Base-by-base conservation (phyloP, 2,113 vertebrate genomes). In the Lynx canadensis region DNA sequence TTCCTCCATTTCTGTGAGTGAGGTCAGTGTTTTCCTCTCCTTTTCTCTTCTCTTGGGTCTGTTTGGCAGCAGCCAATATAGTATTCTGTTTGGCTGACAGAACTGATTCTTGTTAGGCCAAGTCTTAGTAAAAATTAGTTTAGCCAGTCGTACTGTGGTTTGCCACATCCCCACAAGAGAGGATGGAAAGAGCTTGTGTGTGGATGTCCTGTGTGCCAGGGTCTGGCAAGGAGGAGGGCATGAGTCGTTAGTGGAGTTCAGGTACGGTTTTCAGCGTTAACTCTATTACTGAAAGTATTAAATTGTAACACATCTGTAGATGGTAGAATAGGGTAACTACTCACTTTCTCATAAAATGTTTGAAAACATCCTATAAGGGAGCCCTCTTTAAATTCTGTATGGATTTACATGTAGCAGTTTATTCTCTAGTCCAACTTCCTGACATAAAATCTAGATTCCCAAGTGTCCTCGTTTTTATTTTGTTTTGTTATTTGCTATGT, bases 381-480 rank as follows among this genome's bases (percentile, higher is more conserved):
- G 96, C 88, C 94, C 97, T 97, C 94, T 93, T 98, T 97, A 97
- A 97, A 97, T 95, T 98, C 94, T 80, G 55, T 91, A n/a, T 95
- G 94, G 90, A 96, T 94, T 55, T 71, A 45, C 79, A 63, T 50
- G 97, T 97, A 93, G 78, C 73, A 96, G 68, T 95, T 98, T 92
- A 92, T 84, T 85, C 95, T 98, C 94, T 21, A 73, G 63, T 93
- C 93, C 63, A 97, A 74, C 96, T 48, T 76, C 95, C 50, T 97
- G 91, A 98, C 97, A 55, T 93, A 95, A 97, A 97, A 97, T 83
- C 78, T 95, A 86, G 97, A 96, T 97, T 97, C 98, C 98, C 96
- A 98, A 98, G 98, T 98, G 98, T 98, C 98, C 98, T 99, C 98
- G 97, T 97, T 98, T 97, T 97, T 95, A 57, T 98, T 98, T 98